Evolutionary conservation across 2,888 invertebrate species (phyloP), one percentile per base, ranked within the genome.

Genomic region (Chymomyza amoena): DNA sequence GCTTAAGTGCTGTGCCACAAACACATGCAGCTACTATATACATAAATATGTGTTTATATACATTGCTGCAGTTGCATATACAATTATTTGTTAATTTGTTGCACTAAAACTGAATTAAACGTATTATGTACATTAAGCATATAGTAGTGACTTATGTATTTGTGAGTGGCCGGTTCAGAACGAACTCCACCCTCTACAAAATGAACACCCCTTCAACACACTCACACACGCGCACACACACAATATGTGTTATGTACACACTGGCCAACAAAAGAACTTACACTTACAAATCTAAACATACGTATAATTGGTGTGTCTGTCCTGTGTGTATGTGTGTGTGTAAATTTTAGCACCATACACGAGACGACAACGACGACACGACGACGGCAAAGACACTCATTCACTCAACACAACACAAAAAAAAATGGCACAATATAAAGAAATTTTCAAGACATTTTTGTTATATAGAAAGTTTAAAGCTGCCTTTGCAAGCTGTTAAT

Each of bases 281-380:
- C 81, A 80, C 80, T 80, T 80, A 80, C 80, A 77, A 78, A 78
- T 75, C 32, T 32, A 32, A 32, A 32, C 74, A 72, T 25, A 57
- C 72, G 65, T 56, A 66, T 67, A 45, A 39, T 60, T 74, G 51
- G 54, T 54, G 20, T n/a, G 16, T 51, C 51, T 51, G n/a, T 15
- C 6, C 25, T 25, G 25, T 25, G 25, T 20, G 20, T 20, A 20
- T 52, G n/a, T 73, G 18, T 54, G 54, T 54, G 79, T 79, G 77
- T 79, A 80, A 72, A 72, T 76, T 79, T 79, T 78, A 79, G 76
- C 79, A 79, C 79, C 80, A 78, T 79, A 80, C 79, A 79, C 80
- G 68, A 39, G 69, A 70, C 68, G 77, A 13, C 79, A 54, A 65
- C 56, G 13, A 57, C 57, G 13, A n/a, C 16, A 9, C 77, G 56